Evolutionary conservation across 2,797 vertebrate species (phyloP), one percentile per base, ranked within the genome.

Genomic region (Scarus forsteni): DNA sequence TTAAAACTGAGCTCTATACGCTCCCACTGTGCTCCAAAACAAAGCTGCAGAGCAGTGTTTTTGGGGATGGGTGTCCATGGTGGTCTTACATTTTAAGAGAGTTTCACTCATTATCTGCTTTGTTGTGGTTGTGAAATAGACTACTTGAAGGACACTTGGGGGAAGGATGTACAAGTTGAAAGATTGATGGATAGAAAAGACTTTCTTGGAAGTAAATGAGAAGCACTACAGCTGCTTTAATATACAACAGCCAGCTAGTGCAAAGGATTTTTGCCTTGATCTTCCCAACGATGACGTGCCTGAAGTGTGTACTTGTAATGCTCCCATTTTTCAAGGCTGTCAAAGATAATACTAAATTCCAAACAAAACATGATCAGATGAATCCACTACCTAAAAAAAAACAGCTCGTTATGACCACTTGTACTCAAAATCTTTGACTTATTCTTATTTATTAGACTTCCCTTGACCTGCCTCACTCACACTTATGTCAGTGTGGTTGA

Each of bases 51-150:
- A 7, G 50, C 42, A 55, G 51, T 61, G 19, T 66, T 65, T 66
- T 65, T 56, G 49, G 69, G 27, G 27, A 27, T 27, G 27, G 16
- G 19, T 53, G 72, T 53, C 66, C 52, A 2, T 46, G 64, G 60
- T 40, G 36, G 53, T 60, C 66, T 61, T 42, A 39, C 53, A 11
- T 83, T 89, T 92, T 90, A 81, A 92, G 69, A 83, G 84, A 90
- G 77, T 85, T 65, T 35, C 59, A 63, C 66, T 80, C 56, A 72
- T 83, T 87, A 83, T 85, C 60, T 73, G 67, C 65, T 72, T 84
- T 87, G 79, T 83, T 69, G 64, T 76, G 71, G 76, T 81, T 78
- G 79, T 64, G 84, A 75, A 60, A 77, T 87, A 69, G 80, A 73
- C 11, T 75, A 77, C 67, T 83, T 55, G 46, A 83, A 81, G 53